Evolutionary conservation across 2,797 vertebrate species (phyloP).

Genomic region (Clarias fuscus): DNA sequence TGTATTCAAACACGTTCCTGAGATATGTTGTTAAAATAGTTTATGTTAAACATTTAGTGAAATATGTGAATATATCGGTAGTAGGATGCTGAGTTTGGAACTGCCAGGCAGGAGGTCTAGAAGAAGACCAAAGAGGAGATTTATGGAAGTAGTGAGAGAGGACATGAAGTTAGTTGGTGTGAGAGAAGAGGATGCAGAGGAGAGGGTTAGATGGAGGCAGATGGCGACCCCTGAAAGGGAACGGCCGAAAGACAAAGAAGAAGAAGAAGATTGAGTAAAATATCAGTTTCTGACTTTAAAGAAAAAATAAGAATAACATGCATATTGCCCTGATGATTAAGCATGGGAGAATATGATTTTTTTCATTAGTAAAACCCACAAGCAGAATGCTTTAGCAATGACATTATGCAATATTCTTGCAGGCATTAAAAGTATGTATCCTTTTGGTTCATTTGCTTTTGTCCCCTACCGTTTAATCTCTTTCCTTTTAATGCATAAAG

Average conservation of each 20-base stretch:
- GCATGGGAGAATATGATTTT: background rate
- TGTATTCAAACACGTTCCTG: background rate
- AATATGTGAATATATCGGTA: background rate
- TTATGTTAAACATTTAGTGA: background rate
- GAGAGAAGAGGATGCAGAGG: too few relatives aligned
- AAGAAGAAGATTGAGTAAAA: too few relatives aligned
- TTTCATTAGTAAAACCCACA: background rate
- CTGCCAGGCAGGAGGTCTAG: too few relatives aligned
- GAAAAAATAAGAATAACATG: too few relatives aligned
- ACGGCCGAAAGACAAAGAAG: too few relatives aligned
- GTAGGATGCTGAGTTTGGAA: too few relatives aligned
- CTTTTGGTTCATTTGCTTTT: background rate
- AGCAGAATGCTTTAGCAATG: background rate
- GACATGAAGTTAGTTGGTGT: too few relatives aligned
- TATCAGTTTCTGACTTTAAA: too few relatives aligned
- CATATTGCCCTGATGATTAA: background rate
- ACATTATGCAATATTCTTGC: background rate
- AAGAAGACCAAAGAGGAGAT: too few relatives aligned
- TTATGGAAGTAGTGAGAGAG: too few relatives aligned
- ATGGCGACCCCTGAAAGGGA: too few relatives aligned
- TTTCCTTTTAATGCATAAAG: background rate
- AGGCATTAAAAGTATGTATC: background rate
- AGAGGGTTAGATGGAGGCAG: too few relatives aligned
- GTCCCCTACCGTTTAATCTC: background rate
- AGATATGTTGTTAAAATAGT: background rate